These are phyloP conservation scores for Trachymyrmex cornetzi DNA, from an alignment of 1,140 invertebrate genomes.

Conservation along the genomic window DNA sequence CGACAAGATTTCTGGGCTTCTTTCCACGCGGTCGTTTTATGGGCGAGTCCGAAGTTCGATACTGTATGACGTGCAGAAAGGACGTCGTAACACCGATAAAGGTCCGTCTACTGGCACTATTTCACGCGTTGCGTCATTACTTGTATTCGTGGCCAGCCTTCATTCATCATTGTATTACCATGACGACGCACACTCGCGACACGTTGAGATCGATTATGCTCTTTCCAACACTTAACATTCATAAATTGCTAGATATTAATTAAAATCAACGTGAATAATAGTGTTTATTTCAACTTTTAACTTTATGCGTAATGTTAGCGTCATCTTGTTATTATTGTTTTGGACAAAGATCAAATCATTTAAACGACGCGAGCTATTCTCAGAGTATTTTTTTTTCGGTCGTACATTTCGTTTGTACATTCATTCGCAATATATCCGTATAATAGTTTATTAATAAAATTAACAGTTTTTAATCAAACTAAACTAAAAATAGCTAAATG, in stretches of 20 bases:
- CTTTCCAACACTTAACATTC: background rate
- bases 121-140: slow-evolving; percentile 42
- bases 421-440: no score
- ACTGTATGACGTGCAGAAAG: background rate
- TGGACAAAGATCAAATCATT: background rate
- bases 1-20: background rate
- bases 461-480: no score
- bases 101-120: slow-evolving; percentile 21
- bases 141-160: slow-evolving; percentile 15
- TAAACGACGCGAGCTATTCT: background rate
- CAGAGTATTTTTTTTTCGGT: background rate
- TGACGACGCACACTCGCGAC: background rate
- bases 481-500: background rate
- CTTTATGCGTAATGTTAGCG: background rate
- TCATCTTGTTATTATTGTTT: background rate
- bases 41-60: slow-evolving; percentile 38
- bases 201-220: background rate
- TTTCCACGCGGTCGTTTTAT: background rate
- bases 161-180: slow-evolving; percentile 23
- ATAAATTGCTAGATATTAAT: slow-evolving; percentile 32
- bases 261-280: slow-evolving; percentile 4
- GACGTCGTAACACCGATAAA: slow-evolving; percentile 39
- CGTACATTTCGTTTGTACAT: background rate
- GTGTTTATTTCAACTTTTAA: slow-evolving; percentile 2
- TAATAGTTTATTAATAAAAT: background rate